A percentile compares a stretch with the other conserved stretches of the same genome.
Conservation (phyloP, 2,113 vertebrate species). For the Myiopsitta monachus region DNA sequence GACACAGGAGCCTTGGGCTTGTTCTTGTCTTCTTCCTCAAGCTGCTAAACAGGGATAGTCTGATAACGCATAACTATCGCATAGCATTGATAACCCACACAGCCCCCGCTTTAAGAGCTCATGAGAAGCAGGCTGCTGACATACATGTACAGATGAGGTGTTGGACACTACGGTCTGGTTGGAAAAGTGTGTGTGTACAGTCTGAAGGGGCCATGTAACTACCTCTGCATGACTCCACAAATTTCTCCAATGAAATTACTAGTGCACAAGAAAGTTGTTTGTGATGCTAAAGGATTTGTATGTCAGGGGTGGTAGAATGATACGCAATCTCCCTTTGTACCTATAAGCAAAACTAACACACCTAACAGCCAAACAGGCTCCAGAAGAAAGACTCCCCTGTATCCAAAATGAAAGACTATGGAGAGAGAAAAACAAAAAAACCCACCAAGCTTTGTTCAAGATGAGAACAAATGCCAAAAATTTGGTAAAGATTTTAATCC, state of each 20-base stretch:
- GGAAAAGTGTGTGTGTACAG: neutral
- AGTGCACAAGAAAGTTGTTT: neutral
- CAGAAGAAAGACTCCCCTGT: neutral
- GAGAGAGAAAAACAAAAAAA: neutral
- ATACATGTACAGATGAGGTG: neutral
- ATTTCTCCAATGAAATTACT: neutral
- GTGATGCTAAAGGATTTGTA: neutral
- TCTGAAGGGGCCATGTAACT: neutral
- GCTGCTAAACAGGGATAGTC: neutral
- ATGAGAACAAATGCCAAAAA: neutral
- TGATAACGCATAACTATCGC: neutral
- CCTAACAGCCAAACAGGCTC: neutral
- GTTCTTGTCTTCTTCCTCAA: conserved; percentile 13
- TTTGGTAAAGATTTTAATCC: conserved; percentile 25
- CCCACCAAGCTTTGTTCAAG: neutral
- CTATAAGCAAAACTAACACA: neutral
- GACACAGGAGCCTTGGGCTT: neutral
- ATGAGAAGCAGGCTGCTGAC: neutral
- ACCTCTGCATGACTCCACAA: neutral
- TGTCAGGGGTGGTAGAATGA: neutral
- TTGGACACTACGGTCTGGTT: neutral
- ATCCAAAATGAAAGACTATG: neutral
- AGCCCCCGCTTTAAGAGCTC: neutral
- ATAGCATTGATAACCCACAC: neutral
- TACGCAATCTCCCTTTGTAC: neutral